Base-by-base conservation (phyloP, 2,888 invertebrate species). In the Cerastis rubricosa region DNA sequence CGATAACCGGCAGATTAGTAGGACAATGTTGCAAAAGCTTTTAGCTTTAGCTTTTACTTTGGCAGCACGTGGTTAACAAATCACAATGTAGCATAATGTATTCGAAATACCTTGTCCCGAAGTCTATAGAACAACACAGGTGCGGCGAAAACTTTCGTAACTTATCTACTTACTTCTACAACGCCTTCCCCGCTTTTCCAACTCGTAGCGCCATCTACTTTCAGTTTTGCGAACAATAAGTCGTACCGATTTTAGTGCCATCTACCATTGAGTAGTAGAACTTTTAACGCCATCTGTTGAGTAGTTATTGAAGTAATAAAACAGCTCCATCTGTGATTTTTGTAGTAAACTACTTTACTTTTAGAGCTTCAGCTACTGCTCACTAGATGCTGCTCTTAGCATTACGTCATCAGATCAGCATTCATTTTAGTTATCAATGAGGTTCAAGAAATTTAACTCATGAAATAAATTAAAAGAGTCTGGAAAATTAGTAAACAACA, bases 121-220 rank as follows among this genome's bases (percentile, higher is more conserved):
- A 68, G 51, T 68, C 22, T 69, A 14, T 35, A 51, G 25, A 63
- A 85, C 47, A 43, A 82, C 45, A 71, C 79, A 76, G 79, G 73
- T 84, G 80, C 69, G 78, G 67, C 51, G 61, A 66, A 81, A 88
- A 87, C 82, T 88, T 86, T 87, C 78, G 71, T 78, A 88, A 88
- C 86, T 81, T 78, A 43, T 19, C 47, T 74, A 67, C 71, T 64
- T n/a, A n/a, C n/a, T n/a, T 51, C 3, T 19, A 45, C 17, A 51
- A 59, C 17, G n/a, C 47, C 70, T 76, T 77, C 49, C n/a, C n/a
- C 49, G 57, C 51, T 70, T 77, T 43, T 7, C 17, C 4, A 22
- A 6, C 49, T 22, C 7, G n/a, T 70, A 70, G 1, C 84, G 87
- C 84, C 85, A 87, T 82, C 87, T 85, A 79, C 57, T 63, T 61